Conservation (phyloP, 2,113 vertebrate species). For the Saimiri boliviensis region DNA sequence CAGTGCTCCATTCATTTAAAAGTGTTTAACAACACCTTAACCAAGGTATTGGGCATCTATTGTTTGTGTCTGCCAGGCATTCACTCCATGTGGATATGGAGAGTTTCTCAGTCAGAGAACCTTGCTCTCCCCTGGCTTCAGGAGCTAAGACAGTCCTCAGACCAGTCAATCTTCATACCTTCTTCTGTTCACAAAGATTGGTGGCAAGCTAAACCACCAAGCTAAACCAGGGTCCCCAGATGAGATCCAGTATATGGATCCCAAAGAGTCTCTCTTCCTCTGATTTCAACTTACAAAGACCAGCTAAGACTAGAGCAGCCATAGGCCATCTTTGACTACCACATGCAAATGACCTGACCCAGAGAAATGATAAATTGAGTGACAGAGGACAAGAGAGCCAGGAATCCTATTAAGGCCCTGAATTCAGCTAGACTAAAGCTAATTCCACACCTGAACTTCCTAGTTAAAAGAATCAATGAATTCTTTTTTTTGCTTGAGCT, state of each 20-base stretch:
- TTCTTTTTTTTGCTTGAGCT: background rate
- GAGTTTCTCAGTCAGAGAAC: background rate
- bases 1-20: background rate
- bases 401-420: background rate
- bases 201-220: background rate
- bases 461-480: conserved; percentile 29
- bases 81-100: background rate
- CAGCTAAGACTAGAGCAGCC: background rate
- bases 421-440: background rate
- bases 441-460: background rate
- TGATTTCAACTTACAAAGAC: background rate
- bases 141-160: background rate
- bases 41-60: background rate
- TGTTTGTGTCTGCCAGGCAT: background rate
- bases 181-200: background rate
- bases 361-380: background rate
- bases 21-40: background rate
- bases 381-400: background rate
- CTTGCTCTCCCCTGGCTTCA: background rate
- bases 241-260: background rate
- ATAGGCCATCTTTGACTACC: background rate
- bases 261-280: background rate
- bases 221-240: background rate
- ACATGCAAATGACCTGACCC: background rate
- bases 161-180: background rate